phyloP scores from a whole-genome alignment of 2,113 vertebrate genomes.

The Diphyllodes magnificus region DNA sequence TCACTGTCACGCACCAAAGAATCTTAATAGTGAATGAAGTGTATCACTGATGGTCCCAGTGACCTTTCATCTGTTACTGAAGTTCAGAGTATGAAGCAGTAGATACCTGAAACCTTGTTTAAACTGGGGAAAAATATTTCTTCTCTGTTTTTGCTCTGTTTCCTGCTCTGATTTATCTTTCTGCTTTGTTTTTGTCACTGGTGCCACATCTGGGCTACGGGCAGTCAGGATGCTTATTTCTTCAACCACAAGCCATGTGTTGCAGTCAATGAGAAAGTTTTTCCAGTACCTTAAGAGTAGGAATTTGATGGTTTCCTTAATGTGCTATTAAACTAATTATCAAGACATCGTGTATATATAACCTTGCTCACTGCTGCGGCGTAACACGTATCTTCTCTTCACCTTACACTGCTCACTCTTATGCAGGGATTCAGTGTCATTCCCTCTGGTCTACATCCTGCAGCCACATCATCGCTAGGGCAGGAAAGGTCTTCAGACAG shows the following conservation, averaged over 20 bases:
- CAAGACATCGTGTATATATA: background rate
- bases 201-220: background rate
- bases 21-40: background rate
- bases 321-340: background rate
- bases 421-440: background rate
- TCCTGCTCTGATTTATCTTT: background rate
- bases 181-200: background rate
- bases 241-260: background rate
- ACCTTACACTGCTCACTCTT: background rate
- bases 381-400: background rate
- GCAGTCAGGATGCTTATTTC: background rate
- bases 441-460: background rate
- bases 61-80: background rate
- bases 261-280: background rate
- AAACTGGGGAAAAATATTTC: background rate
- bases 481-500: background rate
- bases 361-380: background rate
- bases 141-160: background rate
- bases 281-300: background rate
- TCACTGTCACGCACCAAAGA: background rate
- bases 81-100: background rate
- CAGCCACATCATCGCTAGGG: accelerated
- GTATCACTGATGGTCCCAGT: background rate
- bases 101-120: background rate
- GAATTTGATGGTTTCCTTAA: background rate